Conservation (phyloP, 2,888 invertebrate genomes). For the Corythucha ciliata region DNA sequence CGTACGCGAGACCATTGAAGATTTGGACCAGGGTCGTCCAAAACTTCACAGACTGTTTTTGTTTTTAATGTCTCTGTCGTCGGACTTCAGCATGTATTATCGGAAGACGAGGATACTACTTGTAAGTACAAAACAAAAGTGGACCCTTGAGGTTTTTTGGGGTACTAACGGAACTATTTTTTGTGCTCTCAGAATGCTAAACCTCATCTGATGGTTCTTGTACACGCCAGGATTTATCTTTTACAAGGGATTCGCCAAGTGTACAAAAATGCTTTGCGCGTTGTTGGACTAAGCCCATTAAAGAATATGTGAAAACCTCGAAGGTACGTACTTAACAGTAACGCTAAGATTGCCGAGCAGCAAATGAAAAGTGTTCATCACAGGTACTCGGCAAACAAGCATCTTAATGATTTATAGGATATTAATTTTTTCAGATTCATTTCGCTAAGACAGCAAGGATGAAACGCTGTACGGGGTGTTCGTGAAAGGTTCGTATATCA, state of each 20-base stretch:
- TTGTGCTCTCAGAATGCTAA: conserved; percentile 50
- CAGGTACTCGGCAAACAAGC: too few relatives aligned
- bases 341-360: too few relatives aligned
- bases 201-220: conserved; percentile 54
- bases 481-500: too few relatives aligned
- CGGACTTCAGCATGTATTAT: conserved; percentile 64
- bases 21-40: conserved; percentile 46
- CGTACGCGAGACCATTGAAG: conserved; percentile 47
- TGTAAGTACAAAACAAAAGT: conserved; percentile 45
- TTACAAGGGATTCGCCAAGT: conserved; percentile 54
- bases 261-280: conserved; percentile 51
- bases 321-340: too few relatives aligned
- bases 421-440: too few relatives aligned
- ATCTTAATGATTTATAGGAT: too few relatives aligned
- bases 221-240: conserved; percentile 61
- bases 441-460: too few relatives aligned
- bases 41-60: conserved; percentile 55
- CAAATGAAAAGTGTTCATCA: too few relatives aligned
- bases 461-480: too few relatives aligned
- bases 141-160: neutral
- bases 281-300: conserved; percentile 47
- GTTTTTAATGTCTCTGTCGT: conserved; percentile 54
- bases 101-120: conserved; percentile 57
- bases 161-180: neutral
- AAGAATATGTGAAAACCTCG: conserved; percentile 62